These are phyloP conservation scores for Elaphurus davidianus DNA, from an alignment of 2,113 vertebrate species.

Conservation along the genomic window DNA sequence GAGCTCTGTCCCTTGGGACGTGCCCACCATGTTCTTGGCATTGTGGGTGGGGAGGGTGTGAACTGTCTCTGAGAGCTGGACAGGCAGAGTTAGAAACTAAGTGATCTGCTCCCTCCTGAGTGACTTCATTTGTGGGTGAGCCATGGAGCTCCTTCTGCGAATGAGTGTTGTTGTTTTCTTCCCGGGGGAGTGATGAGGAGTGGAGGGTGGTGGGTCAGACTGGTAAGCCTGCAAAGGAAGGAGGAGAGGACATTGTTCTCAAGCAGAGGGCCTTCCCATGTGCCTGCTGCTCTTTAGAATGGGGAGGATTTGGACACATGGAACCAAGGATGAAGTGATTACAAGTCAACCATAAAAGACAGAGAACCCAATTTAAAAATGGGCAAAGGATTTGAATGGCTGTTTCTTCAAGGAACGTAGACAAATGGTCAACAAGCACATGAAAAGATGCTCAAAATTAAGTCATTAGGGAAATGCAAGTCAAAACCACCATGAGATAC, in stretches of 20 bases:
- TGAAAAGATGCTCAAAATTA: not conserved
- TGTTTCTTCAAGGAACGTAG: conserved; percentile 7
- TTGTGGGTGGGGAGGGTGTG: accelerated
- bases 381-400: not conserved
- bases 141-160: accelerated
- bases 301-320: not conserved
- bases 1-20: not conserved
- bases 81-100: not conserved
- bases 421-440: not conserved
- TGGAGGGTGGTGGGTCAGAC: not conserved
- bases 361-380: not conserved
- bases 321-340: not conserved
- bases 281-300: not conserved
- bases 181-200: not conserved
- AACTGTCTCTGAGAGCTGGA: not conserved
- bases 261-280: not conserved
- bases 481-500: not conserved
- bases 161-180: not conserved
- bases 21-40: accelerated
- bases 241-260: not conserved
- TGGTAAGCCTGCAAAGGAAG: not conserved
- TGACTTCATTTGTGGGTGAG: not conserved
- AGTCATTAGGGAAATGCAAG: not conserved
- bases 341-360: not conserved
- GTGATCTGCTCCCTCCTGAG: not conserved